Evolutionary conservation across 2,113 vertebrate genomes (phyloP), one percentile per base, ranked within the genome.

Genomic region (Rhinolophus sinicus): DNA sequence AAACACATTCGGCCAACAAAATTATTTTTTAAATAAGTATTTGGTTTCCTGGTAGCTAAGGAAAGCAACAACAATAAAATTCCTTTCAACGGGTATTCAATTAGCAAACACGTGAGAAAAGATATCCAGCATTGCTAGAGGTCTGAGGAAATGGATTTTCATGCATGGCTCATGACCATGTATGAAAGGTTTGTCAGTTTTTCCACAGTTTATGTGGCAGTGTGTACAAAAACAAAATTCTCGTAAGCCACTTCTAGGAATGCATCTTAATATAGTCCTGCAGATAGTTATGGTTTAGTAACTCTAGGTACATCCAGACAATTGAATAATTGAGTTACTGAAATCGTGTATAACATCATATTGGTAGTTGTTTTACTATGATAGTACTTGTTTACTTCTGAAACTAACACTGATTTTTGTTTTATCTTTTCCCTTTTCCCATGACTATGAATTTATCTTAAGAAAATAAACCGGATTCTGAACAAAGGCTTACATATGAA

Each of bases 91-190:
- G 35, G 7, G 4, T 70, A 26, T 26, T 56, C 76, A 33, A 4
- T 56, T 78, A 56, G 52, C 24, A 84, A 75, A 30, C 9, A 28
- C 18, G 3, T 52, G 33, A 52, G 38, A 56, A 90, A 75, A n/a
- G 5, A 50, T 5, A 50, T n/a, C 8, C 52, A 75, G 11, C 26
- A 10, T 6, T 40, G 35, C 30, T 0, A n/a, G 11, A n/a, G 8
- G 11, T 3, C 18, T 15, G 18, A 60, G 3, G 30, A 35, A 16
- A 12, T 4, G 11, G 5, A 14, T n/a, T 72, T 21, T 67, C 19
- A 6, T 14, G 4, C 2, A 62, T 2, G 11, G 6, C 13, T 90
- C 50, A 16, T 4, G 9, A 6, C 6, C 21, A n/a, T n/a, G n/a
- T n/a, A n/a, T n/a, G 40, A 22, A 65, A 52, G 1, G 22, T 28